These are phyloP conservation scores for Dryocosmus kuriphilus DNA, from an alignment of 2,888 invertebrate genomes.

Conservation along the genomic window DNA sequence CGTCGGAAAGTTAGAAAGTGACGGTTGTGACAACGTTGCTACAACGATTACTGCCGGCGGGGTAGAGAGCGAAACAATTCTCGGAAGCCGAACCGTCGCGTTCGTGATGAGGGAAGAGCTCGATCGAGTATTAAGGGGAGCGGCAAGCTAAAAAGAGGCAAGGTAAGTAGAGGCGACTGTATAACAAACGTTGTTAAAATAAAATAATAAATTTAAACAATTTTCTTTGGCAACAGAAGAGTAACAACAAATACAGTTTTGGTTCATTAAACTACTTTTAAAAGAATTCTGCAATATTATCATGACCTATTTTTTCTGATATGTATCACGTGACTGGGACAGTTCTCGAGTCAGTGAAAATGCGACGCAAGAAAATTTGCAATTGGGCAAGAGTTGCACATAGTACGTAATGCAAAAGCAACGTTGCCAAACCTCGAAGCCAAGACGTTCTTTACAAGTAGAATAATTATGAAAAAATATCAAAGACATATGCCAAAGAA, in stretches of 20 bases:
- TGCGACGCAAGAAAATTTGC: conserved; percentile 14
- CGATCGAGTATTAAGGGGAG: too few relatives aligned
- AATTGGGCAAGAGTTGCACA: conserved; percentile 27
- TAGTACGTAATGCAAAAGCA: conserved; percentile 50
- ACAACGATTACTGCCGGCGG: too few relatives aligned
- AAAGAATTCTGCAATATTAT: neutral
- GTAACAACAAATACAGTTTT: conserved; percentile 19
- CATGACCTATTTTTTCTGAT: conserved; percentile 1
- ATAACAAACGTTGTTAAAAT: too few relatives aligned
- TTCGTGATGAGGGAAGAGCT: too few relatives aligned
- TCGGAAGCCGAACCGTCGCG: too few relatives aligned
- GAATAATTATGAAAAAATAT: conserved; percentile 43
- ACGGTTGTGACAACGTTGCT: too few relatives aligned
- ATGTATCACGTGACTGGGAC: neutral
- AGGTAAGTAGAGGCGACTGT: too few relatives aligned
- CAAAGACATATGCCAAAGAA: neutral
- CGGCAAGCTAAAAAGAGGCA: too few relatives aligned
- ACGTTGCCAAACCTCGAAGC: conserved; percentile 55
- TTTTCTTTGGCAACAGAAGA: neutral
- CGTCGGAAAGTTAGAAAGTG: too few relatives aligned
- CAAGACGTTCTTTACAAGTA: conserved; percentile 36
- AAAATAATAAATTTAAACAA: too few relatives aligned
- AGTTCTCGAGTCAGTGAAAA: conserved; percentile 2
- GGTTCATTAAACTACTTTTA: conserved; percentile 8
- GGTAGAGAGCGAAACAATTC: too few relatives aligned